phyloP scores from a whole-genome alignment of 2,797 vertebrate species.

The Notolepis coatsorum region DNA sequence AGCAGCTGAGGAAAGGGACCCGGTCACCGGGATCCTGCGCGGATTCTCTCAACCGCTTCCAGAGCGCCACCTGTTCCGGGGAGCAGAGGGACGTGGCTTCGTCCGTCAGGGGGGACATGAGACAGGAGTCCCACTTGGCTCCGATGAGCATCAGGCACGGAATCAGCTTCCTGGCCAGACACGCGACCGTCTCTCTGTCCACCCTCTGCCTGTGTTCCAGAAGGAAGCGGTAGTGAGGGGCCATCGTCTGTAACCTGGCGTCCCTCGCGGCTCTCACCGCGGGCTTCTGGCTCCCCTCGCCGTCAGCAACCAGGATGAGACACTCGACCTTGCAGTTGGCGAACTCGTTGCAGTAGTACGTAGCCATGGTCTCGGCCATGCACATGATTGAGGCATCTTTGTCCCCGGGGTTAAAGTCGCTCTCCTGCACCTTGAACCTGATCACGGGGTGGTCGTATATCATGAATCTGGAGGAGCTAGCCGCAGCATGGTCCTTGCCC shows the following conservation, averaged over 20 bases:
- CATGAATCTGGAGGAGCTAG: conserved; percentile 5
- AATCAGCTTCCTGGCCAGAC: not conserved
- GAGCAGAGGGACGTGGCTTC: too few relatives aligned
- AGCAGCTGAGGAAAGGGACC: not conserved
- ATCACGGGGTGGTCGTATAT: not conserved
- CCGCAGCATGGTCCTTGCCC: too few relatives aligned
- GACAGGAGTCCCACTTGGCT: not conserved
- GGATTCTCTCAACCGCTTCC: not conserved
- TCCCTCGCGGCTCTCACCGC: too few relatives aligned
- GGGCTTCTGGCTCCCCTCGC: not conserved
- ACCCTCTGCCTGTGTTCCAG: too few relatives aligned
- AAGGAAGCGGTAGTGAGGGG: too few relatives aligned
- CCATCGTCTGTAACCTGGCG: too few relatives aligned
- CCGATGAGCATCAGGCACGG: not conserved
- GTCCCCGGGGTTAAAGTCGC: not conserved
- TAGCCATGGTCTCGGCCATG: conserved; percentile 4
- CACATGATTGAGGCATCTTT: not conserved
- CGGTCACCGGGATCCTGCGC: not conserved
- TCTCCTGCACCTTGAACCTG: not conserved
- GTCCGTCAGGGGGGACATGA: not conserved
- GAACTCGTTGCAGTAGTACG: fast-evolving
- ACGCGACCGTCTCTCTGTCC: not conserved
- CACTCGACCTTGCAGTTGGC: fast-evolving
- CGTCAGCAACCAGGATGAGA: conserved; percentile 18
- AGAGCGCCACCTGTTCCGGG: not conserved